phyloP scores from a whole-genome alignment of 2,113 vertebrate species.

The Paraplagusia blochii region DNA sequence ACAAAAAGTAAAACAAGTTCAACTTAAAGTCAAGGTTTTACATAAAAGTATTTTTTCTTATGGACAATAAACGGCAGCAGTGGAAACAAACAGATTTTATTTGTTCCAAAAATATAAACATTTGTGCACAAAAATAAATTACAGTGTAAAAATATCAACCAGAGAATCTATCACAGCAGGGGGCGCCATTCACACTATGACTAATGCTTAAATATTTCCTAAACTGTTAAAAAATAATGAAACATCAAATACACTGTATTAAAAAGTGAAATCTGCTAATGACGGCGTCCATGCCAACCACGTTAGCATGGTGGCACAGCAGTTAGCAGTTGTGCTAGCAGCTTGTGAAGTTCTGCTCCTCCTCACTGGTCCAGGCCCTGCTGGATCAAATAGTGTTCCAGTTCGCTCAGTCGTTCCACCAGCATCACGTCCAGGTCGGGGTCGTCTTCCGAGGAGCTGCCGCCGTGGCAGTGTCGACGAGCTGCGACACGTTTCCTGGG shows the following conservation, averaged over 20 bases:
- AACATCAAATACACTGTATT: slow-evolving; percentile 2
- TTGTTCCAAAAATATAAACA: slow-evolving; percentile 58
- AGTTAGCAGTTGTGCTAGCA: slow-evolving; percentile 18
- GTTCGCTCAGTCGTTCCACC: slow-evolving; percentile 86
- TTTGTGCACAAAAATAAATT: slow-evolving; percentile 46
- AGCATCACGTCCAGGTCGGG: slow-evolving; percentile 86
- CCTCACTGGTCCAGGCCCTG: slow-evolving; percentile 77
- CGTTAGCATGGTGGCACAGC: neutral
- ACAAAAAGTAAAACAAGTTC: no score
- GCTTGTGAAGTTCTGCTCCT: slow-evolving; percentile 34
- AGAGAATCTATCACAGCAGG: neutral
- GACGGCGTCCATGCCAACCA: neutral
- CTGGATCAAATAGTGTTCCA: slow-evolving; percentile 85
- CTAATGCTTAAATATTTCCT: slow-evolving; percentile 20
- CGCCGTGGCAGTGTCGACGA: slow-evolving; percentile 75
- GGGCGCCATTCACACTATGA: slow-evolving; percentile 6
- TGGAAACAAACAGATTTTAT: slow-evolving; percentile 42
- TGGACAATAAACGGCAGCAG: neutral
- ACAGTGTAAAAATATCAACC: slow-evolving; percentile 27
- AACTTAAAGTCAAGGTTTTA: no score
- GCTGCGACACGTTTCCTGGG: slow-evolving; percentile 76
- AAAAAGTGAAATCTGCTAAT: slow-evolving; percentile 6
- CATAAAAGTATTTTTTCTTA: neutral
- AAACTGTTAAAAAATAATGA: slow-evolving; percentile 19
- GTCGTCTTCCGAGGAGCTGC: slow-evolving; percentile 39